Conservation (phyloP, 2,888 invertebrate genomes). For the Strigamia transsilvanica region DNA sequence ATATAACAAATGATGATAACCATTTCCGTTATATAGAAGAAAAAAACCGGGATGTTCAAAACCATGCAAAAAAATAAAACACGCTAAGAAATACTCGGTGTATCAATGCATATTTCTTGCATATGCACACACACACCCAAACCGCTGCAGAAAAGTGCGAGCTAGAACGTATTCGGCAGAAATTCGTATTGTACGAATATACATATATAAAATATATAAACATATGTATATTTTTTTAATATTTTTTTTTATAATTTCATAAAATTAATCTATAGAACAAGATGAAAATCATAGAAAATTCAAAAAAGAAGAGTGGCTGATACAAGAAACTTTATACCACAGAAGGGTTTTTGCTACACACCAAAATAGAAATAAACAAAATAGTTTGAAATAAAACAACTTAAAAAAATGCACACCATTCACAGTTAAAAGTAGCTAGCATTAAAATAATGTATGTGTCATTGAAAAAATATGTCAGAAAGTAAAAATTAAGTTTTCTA, state of each 20-base stretch:
- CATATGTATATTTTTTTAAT: neutral
- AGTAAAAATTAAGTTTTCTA: neutral
- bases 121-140: constrained; percentile 37
- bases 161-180: constrained; percentile 49
- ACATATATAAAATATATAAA: neutral
- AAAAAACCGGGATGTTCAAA: neutral
- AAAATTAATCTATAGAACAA: neutral
- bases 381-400: neutral
- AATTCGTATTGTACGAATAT: neutral
- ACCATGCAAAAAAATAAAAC: constrained; percentile 34
- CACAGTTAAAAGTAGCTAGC: constrained; percentile 21
- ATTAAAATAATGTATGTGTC: neutral
- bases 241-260: neutral
- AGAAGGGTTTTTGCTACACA: constrained; percentile 47
- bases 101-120: constrained; percentile 44
- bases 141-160: constrained; percentile 49
- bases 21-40: constrained; percentile 31
- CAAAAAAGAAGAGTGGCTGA: constrained; percentile 35
- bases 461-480: neutral
- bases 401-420: constrained; percentile 41
- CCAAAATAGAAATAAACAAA: constrained; percentile 31
- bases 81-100: constrained; percentile 42
- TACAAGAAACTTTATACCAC: constrained; percentile 29
- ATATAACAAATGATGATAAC: constrained; percentile 26
- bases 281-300: constrained; percentile 36